A percentile compares a stretch with the other conserved stretches of the same genome.
Evolutionary conservation across 1,140 invertebrate genomes (phyloP).

Genomic region (Lamellibrachia luymesi): DNA sequence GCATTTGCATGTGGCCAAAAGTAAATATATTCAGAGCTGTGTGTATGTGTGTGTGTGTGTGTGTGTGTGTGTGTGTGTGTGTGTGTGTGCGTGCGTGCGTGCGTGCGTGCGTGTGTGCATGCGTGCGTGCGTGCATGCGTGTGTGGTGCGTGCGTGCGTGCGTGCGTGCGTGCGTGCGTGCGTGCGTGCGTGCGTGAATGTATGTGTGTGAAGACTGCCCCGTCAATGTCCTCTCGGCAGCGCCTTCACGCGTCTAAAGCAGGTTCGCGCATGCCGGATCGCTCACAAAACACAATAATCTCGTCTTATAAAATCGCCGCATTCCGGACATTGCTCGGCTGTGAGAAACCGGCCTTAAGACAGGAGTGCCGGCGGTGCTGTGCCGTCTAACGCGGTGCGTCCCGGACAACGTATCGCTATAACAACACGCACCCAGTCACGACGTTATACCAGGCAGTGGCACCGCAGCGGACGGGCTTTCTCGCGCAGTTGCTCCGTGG

Average conservation of each 20-base stretch:
- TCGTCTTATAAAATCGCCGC: not conserved
- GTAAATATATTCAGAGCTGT: not conserved
- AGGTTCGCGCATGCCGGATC: not conserved
- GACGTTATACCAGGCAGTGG: not conserved
- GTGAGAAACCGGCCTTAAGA: not conserved
- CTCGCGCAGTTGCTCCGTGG: not conserved
- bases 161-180: too few species aligned
- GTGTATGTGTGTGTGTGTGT: conserved; percentile 14
- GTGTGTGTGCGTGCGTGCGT: conserved; percentile 13
- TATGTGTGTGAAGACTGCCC: not conserved
- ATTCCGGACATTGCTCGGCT: not conserved
- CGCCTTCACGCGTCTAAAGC: not conserved
- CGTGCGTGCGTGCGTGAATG: not conserved
- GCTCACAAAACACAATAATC: not conserved
- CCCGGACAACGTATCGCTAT: not conserved
- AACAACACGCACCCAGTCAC: not conserved
- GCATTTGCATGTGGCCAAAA: too few species aligned
- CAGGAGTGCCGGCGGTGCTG: not conserved
- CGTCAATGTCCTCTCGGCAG: too few species aligned
- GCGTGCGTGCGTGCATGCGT: too few species aligned
- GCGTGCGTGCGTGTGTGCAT: conserved; percentile 7
- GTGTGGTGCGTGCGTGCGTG: too few species aligned
- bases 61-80: conserved; percentile 17
- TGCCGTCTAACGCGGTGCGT: not conserved
- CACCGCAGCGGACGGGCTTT: not conserved